Evolutionary conservation across 2,888 invertebrate species (phyloP).

Genomic region (Caenorhabditis afra): DNA sequence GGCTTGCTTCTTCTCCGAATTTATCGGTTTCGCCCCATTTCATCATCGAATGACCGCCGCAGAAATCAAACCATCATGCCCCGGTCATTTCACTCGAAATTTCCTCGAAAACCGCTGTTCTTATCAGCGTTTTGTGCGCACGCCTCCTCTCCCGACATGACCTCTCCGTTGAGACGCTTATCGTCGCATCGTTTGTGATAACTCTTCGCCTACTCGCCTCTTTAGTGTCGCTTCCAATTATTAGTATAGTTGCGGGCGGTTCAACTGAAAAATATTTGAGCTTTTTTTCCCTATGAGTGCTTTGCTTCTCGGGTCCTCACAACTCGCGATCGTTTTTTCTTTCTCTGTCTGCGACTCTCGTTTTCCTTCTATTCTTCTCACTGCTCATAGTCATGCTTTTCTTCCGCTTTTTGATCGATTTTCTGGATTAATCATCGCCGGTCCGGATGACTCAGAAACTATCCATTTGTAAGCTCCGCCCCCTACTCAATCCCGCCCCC

Average conservation of each 20-base stretch:
- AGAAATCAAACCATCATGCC: conserved; percentile 37
- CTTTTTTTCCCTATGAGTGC: not conserved
- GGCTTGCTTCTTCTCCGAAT: not conserved
- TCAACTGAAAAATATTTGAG: not conserved
- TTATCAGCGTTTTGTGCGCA: conserved; percentile 31
- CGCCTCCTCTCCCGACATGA: conserved; percentile 36
- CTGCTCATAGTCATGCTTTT: too few relatives aligned
- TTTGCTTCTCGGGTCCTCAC: not conserved
- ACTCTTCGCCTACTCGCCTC: conserved; percentile 33
- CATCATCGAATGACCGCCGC: not conserved
- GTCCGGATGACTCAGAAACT: not conserved
- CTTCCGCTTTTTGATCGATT: not conserved
- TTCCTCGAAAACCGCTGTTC: conserved; percentile 17
- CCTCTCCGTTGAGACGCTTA: conserved; percentile 26
- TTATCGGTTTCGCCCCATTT: not conserved
- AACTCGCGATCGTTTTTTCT: not conserved
- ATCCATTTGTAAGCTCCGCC: not conserved
- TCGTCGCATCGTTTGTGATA: conserved; percentile 17
- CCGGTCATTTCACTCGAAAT: conserved; percentile 23
- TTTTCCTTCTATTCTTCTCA: not conserved
- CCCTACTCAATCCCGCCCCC: not conserved
- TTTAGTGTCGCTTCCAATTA: conserved; percentile 18
- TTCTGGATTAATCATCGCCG: conserved; percentile 6
- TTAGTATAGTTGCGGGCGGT: conserved; percentile 13
- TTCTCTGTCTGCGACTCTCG: conserved; percentile 4